Base-by-base conservation (phyloP, 2,113 vertebrate genomes). In the Phalacrocorax aristotelis region DNA sequence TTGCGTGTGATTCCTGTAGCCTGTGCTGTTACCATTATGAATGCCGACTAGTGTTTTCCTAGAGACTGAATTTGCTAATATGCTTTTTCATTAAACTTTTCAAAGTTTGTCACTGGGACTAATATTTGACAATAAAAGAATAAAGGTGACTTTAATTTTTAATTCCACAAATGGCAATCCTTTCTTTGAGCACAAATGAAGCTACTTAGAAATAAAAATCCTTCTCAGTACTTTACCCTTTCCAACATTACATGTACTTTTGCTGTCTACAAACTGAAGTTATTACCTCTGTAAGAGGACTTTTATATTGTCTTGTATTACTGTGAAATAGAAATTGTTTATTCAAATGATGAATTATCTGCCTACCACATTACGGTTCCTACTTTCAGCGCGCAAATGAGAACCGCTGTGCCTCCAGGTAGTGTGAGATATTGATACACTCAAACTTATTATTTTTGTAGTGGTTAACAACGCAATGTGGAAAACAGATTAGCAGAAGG, bases 341-440 rank as follows among this genome's bases (percentile, higher is more conserved):
- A 90, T 94, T 95, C 78, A 96, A 77, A 96, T 85, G 89, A 95
- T 78, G 49, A 89, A 91, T 96, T 96, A 93, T 90, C 84, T 2
- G 22, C 75, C 86, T 96, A 83, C 66, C 51, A 10, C 81, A 20
- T 87, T 79, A 87, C 13, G 30, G 61, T 78, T 89, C 15, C 75
- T 91, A 30, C 78, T 83, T 91, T 15, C 58, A 58, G 74, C 26
- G 44, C 34, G 44, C 21, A 88, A 86, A 70, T 80, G 78, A 58
- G 87, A 95, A 61, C 4, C 32, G 91, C 83, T 85, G 76, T 83
- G 85, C 51, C 76, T 88, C 25, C 62, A 91, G 89, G 82, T 91
- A 46, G 25, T 20, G 84, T 2, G 4, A 80, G 74, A 58, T 89
- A 91, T 40, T 36, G 75, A 91, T 80, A 93, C 9, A 19, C 40